These are phyloP conservation scores for Chiloscyllium punctatum DNA, from an alignment of 2,797 vertebrate species.

Conservation along the genomic window DNA sequence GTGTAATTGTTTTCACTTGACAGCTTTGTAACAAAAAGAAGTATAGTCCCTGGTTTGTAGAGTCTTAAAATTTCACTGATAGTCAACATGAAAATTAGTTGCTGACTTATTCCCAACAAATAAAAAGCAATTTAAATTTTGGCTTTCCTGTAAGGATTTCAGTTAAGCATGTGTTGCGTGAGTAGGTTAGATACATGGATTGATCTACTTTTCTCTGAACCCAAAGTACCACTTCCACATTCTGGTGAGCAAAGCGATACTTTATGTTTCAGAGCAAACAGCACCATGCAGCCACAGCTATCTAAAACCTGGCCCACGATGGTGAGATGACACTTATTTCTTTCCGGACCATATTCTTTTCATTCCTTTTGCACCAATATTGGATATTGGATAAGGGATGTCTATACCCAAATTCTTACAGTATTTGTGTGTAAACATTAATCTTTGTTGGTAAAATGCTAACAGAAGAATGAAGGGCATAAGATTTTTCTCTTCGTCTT, in stretches of 20 bases:
- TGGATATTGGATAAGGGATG: not conserved
- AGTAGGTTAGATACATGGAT: too few species aligned
- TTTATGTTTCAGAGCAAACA: too few species aligned
- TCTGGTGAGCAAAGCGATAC: too few species aligned
- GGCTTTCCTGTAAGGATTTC: not conserved
- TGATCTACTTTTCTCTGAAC: too few species aligned
- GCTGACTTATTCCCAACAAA: not conserved
- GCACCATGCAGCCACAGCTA: too few species aligned
- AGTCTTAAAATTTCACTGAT: not conserved
- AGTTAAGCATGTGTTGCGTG: not conserved
- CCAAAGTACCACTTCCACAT: too few species aligned
- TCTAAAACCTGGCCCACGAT: too few species aligned
- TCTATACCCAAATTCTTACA: not conserved
- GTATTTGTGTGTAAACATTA: not conserved
- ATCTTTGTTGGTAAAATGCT: not conserved
- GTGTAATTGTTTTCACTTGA: not conserved
- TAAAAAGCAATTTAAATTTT: not conserved
- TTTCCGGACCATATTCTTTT: too few species aligned
- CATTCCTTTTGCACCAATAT: too few species aligned
- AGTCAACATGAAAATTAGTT: not conserved
- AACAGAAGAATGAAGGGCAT: not conserved
- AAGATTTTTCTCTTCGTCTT: not conserved
- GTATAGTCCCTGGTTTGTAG: not conserved
- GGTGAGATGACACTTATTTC: too few species aligned
- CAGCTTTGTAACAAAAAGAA: not conserved